A percentile compares a stretch with the other conserved stretches of the same genome.
Conservation (phyloP, 2,888 invertebrate genomes). For the Teleiodes luculella region DNA sequence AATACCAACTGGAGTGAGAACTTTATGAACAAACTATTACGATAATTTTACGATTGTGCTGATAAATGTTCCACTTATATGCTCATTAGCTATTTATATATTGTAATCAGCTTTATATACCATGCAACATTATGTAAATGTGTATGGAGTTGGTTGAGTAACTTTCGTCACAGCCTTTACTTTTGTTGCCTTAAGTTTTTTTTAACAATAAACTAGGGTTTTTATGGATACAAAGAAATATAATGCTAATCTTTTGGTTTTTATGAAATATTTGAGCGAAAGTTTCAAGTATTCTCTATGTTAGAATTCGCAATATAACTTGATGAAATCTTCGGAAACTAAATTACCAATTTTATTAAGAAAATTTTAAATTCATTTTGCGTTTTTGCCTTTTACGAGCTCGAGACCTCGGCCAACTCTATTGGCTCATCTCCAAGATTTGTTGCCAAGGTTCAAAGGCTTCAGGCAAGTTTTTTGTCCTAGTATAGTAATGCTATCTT, state of each 20-base stretch:
- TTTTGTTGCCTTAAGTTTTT: background rate
- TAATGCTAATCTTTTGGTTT: too few relatives aligned
- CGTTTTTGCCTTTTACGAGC: conserved; percentile 46
- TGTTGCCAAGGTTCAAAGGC: conserved; percentile 75
- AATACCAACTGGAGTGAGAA: conserved; percentile 39
- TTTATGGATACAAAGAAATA: background rate
- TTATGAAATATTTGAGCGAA: too few relatives aligned
- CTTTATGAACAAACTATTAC: conserved; percentile 25
- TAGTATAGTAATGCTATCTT: conserved; percentile 64
- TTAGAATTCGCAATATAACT: background rate
- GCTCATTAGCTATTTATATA: conserved; percentile 14
- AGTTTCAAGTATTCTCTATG: too few relatives aligned
- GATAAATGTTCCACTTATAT: conserved; percentile 27
- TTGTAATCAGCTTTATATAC: conserved; percentile 7
- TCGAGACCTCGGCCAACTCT: conserved; percentile 51
- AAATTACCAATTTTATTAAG: conserved; percentile 16
- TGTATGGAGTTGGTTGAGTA: conserved; percentile 8
- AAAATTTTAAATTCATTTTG: conserved; percentile 34
- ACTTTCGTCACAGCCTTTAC: conserved; percentile 1
- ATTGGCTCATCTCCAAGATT: conserved; percentile 67
- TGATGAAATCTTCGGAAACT: background rate
- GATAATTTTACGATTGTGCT: conserved; percentile 12
- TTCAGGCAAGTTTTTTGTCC: conserved; percentile 60
- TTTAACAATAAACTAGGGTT: background rate
- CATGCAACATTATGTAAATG: conserved; percentile 9